phyloP scores from a whole-genome alignment of 2,797 vertebrate species.

The Balearica regulorum region DNA sequence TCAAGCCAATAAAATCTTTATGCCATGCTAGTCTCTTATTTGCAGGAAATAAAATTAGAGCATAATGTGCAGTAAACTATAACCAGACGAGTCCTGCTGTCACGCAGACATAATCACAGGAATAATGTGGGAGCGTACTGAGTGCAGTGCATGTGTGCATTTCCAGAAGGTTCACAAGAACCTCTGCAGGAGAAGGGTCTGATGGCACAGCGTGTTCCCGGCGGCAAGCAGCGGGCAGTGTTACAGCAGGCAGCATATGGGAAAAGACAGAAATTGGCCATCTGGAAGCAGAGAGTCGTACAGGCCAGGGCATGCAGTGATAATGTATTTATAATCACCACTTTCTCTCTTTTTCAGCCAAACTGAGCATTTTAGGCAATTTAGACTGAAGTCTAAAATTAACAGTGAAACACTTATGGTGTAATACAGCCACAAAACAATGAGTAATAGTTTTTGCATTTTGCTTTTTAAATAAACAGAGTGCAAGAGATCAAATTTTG shows the following conservation, averaged over 20 bases:
- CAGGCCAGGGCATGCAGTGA: background rate
- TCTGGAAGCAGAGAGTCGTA: background rate
- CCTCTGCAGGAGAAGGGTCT: background rate
- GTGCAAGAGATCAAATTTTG: background rate
- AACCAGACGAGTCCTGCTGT: background rate
- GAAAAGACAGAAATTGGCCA: background rate
- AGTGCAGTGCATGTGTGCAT: background rate
- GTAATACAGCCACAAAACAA: background rate
- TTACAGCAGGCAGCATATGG: background rate
- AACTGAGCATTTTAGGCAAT: background rate
- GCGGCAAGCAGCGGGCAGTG: background rate
- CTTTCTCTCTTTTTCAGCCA: background rate
- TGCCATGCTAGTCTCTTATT: background rate
- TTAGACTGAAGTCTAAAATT: background rate
- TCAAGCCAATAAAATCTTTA: background rate
- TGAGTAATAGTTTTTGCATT: background rate
- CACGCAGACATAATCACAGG: background rate
- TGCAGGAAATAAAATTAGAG: background rate
- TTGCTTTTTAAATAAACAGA: background rate
- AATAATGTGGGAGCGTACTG: background rate
- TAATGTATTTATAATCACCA: background rate
- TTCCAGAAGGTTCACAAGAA: background rate
- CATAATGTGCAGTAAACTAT: background rate
- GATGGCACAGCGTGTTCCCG: background rate
- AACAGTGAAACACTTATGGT: background rate